Conservation (phyloP, 2,113 vertebrate genomes). For the Stegastes partitus region DNA sequence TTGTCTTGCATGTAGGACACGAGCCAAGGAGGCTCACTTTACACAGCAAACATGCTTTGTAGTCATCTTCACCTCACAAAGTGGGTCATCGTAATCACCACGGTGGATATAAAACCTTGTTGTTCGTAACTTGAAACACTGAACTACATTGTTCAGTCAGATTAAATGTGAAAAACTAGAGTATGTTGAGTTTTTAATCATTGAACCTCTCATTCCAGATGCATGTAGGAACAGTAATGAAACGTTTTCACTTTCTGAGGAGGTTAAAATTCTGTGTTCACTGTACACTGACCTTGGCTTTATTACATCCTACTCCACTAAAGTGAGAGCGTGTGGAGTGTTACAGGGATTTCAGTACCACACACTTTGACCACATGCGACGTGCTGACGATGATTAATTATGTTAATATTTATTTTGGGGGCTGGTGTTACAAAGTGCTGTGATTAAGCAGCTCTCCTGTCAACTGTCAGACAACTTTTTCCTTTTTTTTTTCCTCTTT, state of each 20-base stretch:
- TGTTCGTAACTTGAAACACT: background rate
- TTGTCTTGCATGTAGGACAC: constrained; percentile 60
- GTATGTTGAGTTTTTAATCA: background rate
- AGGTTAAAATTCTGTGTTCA: constrained; percentile 8
- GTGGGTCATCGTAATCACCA: constrained; percentile 46
- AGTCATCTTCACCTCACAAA: constrained; percentile 52
- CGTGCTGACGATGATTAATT: constrained; percentile 83
- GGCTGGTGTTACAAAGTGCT: constrained; percentile 61
- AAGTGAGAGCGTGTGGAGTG: constrained; percentile 47
- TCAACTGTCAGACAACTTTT: constrained; percentile 80
- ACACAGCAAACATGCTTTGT: constrained; percentile 42
- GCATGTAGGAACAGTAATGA: background rate
- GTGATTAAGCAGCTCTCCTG: constrained; percentile 78
- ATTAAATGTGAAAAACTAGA: background rate
- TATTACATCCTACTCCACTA: background rate
- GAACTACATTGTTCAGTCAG: background rate
- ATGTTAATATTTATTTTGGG: constrained; percentile 83
- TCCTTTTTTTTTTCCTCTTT: constrained; percentile 16
- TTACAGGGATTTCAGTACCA: constrained; percentile 71
- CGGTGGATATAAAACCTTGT: constrained; percentile 10
- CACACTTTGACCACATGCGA: constrained; percentile 73
- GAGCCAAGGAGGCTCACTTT: constrained; percentile 54
- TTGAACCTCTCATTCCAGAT: background rate
- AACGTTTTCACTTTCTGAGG: background rate
- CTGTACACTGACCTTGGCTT: background rate